These are phyloP conservation scores for Trichomycterus rosablanca DNA, from an alignment of 2,113 vertebrate genomes.

Conservation along the genomic window DNA sequence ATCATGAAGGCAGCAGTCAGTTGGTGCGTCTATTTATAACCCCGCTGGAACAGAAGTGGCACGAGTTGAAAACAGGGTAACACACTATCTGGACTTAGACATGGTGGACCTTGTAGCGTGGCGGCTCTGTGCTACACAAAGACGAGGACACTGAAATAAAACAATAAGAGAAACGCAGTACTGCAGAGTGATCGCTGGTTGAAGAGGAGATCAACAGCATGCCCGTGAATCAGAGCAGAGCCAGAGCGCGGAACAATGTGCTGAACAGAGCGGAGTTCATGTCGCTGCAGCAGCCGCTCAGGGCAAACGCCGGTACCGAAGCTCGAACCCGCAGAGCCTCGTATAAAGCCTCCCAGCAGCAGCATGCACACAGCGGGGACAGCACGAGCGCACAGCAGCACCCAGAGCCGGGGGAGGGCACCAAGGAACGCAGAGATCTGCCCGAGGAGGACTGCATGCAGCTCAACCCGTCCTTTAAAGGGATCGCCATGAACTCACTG, in stretches of 20 bases:
- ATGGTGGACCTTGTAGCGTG: constrained; percentile 27
- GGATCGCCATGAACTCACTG: constrained; percentile 86
- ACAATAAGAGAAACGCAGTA: constrained; percentile 1
- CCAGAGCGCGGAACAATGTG: constrained; percentile 73
- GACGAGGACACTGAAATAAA: constrained; percentile 5
- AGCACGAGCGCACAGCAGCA: constrained; percentile 51
- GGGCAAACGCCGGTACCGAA: constrained; percentile 62
- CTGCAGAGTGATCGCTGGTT: neutral
- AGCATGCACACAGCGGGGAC: constrained; percentile 43
- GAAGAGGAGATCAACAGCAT: constrained; percentile 56
- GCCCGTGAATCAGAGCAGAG: constrained; percentile 76
- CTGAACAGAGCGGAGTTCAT: constrained; percentile 86
- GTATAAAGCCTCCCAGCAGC: constrained; percentile 44
- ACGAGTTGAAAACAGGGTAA: constrained; percentile 38
- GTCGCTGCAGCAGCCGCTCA: constrained; percentile 81
- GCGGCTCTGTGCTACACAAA: constrained; percentile 1
- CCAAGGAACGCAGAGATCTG: constrained; percentile 72
- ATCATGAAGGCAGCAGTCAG: constrained; percentile 37
- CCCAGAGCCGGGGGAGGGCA: constrained; percentile 47
- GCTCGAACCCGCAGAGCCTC: constrained; percentile 63
- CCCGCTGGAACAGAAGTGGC: constrained; percentile 40
- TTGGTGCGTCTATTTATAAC: constrained; percentile 46
- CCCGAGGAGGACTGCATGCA: constrained; percentile 95
- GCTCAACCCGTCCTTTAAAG: constrained; percentile 87
- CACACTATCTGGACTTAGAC: constrained; percentile 32